These are phyloP conservation scores for Castor canadensis DNA, from an alignment of 2,113 vertebrate genomes.

Conservation along the genomic window DNA sequence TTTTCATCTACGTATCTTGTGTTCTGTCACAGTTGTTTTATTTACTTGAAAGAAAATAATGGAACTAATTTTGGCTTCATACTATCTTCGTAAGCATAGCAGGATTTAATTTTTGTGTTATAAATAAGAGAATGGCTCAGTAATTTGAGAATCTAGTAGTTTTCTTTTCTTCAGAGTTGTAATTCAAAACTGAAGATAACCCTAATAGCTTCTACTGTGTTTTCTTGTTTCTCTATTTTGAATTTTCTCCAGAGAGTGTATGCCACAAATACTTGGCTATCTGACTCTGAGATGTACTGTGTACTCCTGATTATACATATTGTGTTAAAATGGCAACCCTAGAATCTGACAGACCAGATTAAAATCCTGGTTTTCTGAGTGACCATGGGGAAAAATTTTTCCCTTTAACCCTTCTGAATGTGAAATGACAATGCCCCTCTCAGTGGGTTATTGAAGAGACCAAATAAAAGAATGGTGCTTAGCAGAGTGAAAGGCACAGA, in stretches of 20 bases:
- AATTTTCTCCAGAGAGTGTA: neutral
- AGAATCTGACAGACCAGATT: neutral
- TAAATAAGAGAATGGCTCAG: neutral
- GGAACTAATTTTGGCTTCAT: neutral
- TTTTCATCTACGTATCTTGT: constrained; percentile 21
- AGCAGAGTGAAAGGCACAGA: neutral
- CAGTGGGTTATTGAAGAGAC: neutral
- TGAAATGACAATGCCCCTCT: neutral
- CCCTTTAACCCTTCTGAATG: neutral
- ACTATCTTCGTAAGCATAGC: neutral
- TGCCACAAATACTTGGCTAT: neutral
- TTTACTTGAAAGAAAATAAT: constrained; percentile 40
- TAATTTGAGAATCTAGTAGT: neutral
- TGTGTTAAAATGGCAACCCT: neutral
- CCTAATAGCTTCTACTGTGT: neutral
- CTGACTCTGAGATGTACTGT: neutral
- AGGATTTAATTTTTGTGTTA: neutral
- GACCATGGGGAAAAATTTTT: neutral
- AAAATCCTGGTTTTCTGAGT: neutral
- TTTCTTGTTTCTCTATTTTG: neutral
- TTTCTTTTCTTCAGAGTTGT: constrained; percentile 16
- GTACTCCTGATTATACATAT: neutral
- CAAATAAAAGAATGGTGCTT: neutral
- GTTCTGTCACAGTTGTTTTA: constrained; percentile 30
- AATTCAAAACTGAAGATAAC: constrained; percentile 14